Percentiles rank a stretch among this genome's conserved stretches.
phyloP scores from a whole-genome alignment of 1,140 invertebrate genomes.

The Ruditapes philippinarum region DNA sequence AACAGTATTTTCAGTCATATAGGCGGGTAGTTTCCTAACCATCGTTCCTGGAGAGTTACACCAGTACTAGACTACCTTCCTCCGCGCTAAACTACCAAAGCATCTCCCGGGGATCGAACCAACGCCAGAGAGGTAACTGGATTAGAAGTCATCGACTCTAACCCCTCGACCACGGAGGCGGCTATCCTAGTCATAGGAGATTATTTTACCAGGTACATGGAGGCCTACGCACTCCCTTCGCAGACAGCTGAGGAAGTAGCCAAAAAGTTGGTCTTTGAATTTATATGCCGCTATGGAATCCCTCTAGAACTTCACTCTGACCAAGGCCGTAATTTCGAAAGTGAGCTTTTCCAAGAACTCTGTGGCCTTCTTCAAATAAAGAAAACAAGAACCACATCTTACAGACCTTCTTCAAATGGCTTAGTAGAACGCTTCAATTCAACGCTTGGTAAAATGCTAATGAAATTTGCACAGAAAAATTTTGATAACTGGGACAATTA shows the following conservation, averaged over 20 bases:
- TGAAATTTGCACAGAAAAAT: not conserved
- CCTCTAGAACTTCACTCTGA: conserved; percentile 24
- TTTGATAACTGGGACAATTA: not conserved
- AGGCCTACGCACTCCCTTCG: conserved; percentile 20
- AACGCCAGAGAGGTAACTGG: conserved; percentile 18
- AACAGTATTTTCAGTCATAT: conserved; percentile 39
- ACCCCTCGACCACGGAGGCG: no score
- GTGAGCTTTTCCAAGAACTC: conserved; percentile 33
- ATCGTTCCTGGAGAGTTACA: conserved; percentile 23
- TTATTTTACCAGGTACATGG: conserved; percentile 59
- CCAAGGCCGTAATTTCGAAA: conserved; percentile 45
- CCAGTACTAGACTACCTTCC: not conserved
- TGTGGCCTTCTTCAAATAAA: conserved; percentile 17
- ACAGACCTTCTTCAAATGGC: not conserved
- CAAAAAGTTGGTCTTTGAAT: conserved; percentile 9
- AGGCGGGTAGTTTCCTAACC: conserved; percentile 13
- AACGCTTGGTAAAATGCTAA: not conserved
- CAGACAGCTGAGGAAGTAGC: conserved; percentile 49
- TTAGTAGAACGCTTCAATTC: conserved; percentile 53
- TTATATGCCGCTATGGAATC: conserved; percentile 3
- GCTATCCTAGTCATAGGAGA: conserved; percentile 60
- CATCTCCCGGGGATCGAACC: conserved; percentile 45
- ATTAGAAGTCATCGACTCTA: no score
- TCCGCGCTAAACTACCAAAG: conserved; percentile 10
- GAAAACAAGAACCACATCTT: conserved; percentile 40